Percentiles rank a stretch among this genome's conserved stretches.
phyloP scores from a whole-genome alignment of 2,797 vertebrate species.

The Rhabdophis nuchalis region DNA sequence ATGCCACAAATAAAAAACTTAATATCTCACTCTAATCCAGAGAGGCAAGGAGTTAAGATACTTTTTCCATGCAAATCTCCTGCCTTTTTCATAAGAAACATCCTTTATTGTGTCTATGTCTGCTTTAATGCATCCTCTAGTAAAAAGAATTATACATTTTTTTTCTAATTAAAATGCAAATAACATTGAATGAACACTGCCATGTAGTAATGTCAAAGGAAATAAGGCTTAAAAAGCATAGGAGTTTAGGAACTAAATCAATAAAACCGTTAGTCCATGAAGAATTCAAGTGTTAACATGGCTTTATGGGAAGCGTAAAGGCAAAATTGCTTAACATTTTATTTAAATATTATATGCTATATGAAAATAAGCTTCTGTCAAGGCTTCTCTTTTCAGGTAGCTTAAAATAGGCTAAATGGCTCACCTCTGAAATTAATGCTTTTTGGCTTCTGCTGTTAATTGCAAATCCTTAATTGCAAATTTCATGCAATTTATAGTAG shows the following conservation, averaged over 20 bases:
- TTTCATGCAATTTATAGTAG: constrained; percentile 35
- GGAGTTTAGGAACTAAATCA: constrained; percentile 34
- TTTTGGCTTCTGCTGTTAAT: constrained; percentile 39
- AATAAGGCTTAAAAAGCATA: constrained; percentile 40
- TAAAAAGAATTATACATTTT: constrained; percentile 40
- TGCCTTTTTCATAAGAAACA: constrained; percentile 11
- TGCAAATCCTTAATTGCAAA: constrained; percentile 32
- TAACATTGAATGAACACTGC: constrained; percentile 37
- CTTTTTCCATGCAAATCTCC: constrained; percentile 20
- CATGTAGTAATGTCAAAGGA: constrained; percentile 11
- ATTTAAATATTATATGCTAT: constrained; percentile 45
- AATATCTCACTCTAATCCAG: background rate
- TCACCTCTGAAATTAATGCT: constrained; percentile 32
- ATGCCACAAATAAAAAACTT: background rate
- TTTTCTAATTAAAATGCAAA: constrained; percentile 48
- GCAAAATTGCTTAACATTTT: constrained; percentile 41
- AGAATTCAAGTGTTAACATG: constrained; percentile 35
- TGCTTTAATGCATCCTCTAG: constrained; percentile 39
- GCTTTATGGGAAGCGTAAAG: constrained; percentile 40
- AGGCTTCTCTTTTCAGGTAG: constrained; percentile 21
- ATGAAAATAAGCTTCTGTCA: constrained; percentile 39
- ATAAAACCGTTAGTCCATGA: constrained; percentile 40
- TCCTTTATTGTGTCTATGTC: constrained; percentile 22
- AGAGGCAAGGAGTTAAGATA: background rate
- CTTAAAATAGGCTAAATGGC: constrained; percentile 41